A percentile compares a stretch with the other conserved stretches of the same genome.
Evolutionary conservation across 1,140 invertebrate genomes (phyloP).

Genomic region (Frieseomelitta varia): DNA sequence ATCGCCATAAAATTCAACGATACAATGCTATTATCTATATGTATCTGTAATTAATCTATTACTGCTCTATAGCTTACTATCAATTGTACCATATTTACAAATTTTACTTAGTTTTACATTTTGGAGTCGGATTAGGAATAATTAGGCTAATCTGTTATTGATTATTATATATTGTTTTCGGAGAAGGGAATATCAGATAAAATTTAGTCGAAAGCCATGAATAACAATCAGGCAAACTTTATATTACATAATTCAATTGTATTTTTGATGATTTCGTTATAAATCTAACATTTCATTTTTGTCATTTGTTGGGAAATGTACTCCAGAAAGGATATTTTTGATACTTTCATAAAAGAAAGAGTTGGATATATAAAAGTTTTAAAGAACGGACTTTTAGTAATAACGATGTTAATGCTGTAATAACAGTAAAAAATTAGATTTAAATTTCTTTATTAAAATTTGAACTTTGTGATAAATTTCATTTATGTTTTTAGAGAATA

Average conservation of each 20-base stretch:
- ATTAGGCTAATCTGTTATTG: slow-evolving; percentile 59
- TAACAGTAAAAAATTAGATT: slow-evolving; percentile 78
- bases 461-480: slow-evolving; percentile 65
- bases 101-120: slow-evolving; percentile 80
- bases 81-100: slow-evolving; percentile 80
- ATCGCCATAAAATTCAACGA: slow-evolving; percentile 80
- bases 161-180: slow-evolving; percentile 60
- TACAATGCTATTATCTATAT: slow-evolving; percentile 78
- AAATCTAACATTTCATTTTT: slow-evolving; percentile 75
- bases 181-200: slow-evolving; percentile 66
- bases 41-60: slow-evolving; percentile 79
- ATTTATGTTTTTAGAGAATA: slow-evolving; percentile 62
- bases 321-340: slow-evolving; percentile 83
- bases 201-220: slow-evolving; percentile 61
- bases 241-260: slow-evolving; percentile 71
- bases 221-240: slow-evolving; percentile 62
- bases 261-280: slow-evolving; percentile 77
- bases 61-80: slow-evolving; percentile 78
- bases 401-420: slow-evolving; percentile 74
- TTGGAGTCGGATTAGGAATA: slow-evolving; percentile 73
- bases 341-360: slow-evolving; percentile 83
- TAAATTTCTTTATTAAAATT: slow-evolving; percentile 72
- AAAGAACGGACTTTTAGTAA: slow-evolving; percentile 71
- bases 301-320: slow-evolving; percentile 79
- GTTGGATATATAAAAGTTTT: slow-evolving; percentile 73